phyloP scores from a whole-genome alignment of 1,140 invertebrate species.

The Nomia melanderi region DNA sequence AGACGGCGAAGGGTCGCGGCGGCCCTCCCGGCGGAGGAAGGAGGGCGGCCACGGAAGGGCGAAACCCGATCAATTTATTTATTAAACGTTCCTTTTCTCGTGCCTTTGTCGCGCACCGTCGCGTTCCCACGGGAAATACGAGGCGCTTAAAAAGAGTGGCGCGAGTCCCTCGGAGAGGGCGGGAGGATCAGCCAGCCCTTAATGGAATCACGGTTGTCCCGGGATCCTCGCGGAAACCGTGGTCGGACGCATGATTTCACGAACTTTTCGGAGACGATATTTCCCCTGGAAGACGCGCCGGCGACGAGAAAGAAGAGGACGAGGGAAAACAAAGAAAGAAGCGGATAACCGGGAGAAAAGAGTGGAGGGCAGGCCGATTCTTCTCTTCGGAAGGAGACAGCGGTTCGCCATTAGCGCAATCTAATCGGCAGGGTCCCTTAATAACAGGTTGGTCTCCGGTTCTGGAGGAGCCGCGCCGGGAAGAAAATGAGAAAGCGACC shows the following conservation, averaged over 20 bases:
- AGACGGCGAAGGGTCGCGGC: slow-evolving; percentile 14
- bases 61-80: slow-evolving; percentile 69
- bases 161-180: slow-evolving; percentile 29
- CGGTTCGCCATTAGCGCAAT: slow-evolving; percentile 70
- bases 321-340: slow-evolving; percentile 11
- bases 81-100: slow-evolving; percentile 68
- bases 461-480: slow-evolving; percentile 27
- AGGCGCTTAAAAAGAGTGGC: slow-evolving; percentile 61
- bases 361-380: slow-evolving; percentile 40
- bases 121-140: slow-evolving; percentile 67
- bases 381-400: slow-evolving; percentile 57
- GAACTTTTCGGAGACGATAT: slow-evolving; percentile 4
- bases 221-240: not conserved
- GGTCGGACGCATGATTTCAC: not conserved
- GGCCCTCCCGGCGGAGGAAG: not conserved
- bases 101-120: slow-evolving; percentile 57
- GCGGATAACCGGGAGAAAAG: slow-evolving; percentile 11
- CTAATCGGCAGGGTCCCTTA: slow-evolving; percentile 68
- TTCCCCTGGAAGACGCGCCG: not conserved
- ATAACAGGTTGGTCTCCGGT: slow-evolving; percentile 65
- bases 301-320: not conserved
- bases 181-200: slow-evolving; percentile 42
- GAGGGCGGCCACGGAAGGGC: slow-evolving; percentile 26
- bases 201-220: slow-evolving; percentile 50
- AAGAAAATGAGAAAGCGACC: slow-evolving; percentile 36